phyloP scores from a whole-genome alignment of 2,113 vertebrate genomes.

The Danionella cerebrum region DNA sequence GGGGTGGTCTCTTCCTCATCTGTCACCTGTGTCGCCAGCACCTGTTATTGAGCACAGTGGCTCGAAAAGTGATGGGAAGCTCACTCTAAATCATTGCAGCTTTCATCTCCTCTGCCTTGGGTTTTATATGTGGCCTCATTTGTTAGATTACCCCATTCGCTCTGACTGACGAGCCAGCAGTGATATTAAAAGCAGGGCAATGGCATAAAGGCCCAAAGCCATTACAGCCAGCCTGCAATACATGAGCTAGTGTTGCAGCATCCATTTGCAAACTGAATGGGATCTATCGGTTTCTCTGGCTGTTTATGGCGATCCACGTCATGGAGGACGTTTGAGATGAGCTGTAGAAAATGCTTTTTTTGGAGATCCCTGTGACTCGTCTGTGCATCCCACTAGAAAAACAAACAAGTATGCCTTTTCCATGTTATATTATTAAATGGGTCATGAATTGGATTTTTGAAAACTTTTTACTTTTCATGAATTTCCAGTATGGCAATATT shows the following conservation, averaged over 20 bases:
- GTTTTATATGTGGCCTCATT: conserved; percentile 27
- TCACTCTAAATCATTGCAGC: conserved; percentile 19
- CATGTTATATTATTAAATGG: too few relatives aligned
- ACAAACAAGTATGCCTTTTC: too few relatives aligned
- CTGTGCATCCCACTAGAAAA: too few relatives aligned
- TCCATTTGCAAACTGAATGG: conserved; percentile 20
- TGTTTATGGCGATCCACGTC: background rate
- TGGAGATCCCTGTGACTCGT: background rate
- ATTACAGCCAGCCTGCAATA: background rate
- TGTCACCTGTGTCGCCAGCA: conserved; percentile 21
- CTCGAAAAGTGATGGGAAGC: background rate
- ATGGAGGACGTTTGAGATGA: background rate
- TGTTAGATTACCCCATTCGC: conserved; percentile 20
- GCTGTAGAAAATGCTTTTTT: background rate
- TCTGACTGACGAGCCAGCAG: conserved; percentile 15
- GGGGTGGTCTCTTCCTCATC: conserved; percentile 16
- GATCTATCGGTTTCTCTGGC: conserved; percentile 1
- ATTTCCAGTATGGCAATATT: too few relatives aligned
- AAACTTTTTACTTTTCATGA: too few relatives aligned
- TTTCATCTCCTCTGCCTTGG: background rate
- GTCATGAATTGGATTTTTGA: too few relatives aligned
- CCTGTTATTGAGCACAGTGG: conserved; percentile 12
- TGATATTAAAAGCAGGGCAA: conserved; percentile 20
- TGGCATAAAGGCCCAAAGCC: background rate
- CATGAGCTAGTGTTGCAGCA: background rate